Evolutionary conservation across 2,797 vertebrate genomes (phyloP), one percentile per base, ranked within the genome.

Genomic region (Microhierax caerulescens): DNA sequence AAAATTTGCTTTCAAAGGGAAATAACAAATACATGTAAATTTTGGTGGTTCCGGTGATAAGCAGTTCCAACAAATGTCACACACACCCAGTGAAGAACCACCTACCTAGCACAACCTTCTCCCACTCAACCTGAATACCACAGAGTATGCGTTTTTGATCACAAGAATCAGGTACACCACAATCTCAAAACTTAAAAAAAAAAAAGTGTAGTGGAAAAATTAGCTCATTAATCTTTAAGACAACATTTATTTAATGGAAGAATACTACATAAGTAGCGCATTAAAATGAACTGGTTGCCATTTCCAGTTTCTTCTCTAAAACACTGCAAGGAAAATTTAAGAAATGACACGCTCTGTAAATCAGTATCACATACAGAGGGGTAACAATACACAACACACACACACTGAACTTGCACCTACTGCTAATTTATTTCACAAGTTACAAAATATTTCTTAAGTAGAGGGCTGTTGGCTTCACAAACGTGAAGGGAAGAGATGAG

Each of bases 1-100:
- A 97, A 98, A 97, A 97, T 95, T 94, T 97, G 93, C 94, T 97
- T 97, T 96, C 88, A 94, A 96, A 90, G 93, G 92, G 93, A 98
- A 98, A 98, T 94, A 97, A 97, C 86, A 97, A 96, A 96, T 85
- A 74, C 90, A 88, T 96, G 93, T 78, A 97, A 97, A 97, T 97
- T 97, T 97, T 94, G 95, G 92, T 90, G 97, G 95, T 94, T 95
- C 93, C 37, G 45, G 57, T 93, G 95, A 98, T 95, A 98, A 97
- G 96, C 94, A 95, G 95, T 97, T 97, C 82, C 90, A 98, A 95
- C 93, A 98, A 98, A 97, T 93, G 96, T 95, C 95, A 98, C 93
- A 95, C 97, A 98, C 90, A 96, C 73, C 36, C 48, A 75, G 85
- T 54, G 85, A 86, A 95, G 95, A 94, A 93, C 86, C 95, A 97